These are phyloP conservation scores for Danio tinwini DNA, from an alignment of 2,797 vertebrate species.

Conservation along the genomic window DNA sequence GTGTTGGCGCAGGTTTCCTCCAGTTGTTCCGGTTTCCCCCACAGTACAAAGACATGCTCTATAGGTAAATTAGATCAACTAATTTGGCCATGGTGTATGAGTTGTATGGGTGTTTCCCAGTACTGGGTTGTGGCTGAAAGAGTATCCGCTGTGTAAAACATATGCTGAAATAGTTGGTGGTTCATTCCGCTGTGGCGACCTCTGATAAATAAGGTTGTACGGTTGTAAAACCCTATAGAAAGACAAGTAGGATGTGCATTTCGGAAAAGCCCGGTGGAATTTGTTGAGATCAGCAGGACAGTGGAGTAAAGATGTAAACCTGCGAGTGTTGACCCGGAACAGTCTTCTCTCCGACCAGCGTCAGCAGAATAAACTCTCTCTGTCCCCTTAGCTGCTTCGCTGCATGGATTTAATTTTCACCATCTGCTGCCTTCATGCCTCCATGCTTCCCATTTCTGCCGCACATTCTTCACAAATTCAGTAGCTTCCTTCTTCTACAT, in stretches of 20 bases:
- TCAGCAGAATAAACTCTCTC: constrained; percentile 75
- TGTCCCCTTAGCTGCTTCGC: constrained; percentile 74
- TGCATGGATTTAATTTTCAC: constrained; percentile 90
- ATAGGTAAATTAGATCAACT: too few species aligned
- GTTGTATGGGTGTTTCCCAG: too few species aligned
- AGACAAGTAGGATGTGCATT: constrained; percentile 53
- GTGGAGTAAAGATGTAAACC: constrained; percentile 69
- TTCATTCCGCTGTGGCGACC: too few species aligned
- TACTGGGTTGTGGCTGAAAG: too few species aligned
- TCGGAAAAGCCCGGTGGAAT: constrained; percentile 63
- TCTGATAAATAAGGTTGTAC: too few species aligned
- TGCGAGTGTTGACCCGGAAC: constrained; percentile 77
- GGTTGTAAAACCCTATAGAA: constrained; percentile 50
- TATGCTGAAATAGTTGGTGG: too few species aligned
- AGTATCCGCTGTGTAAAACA: too few species aligned
- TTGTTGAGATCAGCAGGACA: constrained; percentile 56
- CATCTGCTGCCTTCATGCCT: constrained; percentile 90
- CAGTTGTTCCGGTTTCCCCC: too few species aligned
- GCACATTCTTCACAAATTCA: constrained; percentile 97
- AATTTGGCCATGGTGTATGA: too few species aligned
- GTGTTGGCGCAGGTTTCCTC: too few species aligned
- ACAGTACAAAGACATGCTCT: too few species aligned
- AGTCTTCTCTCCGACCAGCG: constrained; percentile 71
- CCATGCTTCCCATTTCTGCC: constrained; percentile 87
- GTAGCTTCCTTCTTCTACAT: constrained; percentile 97